Evolutionary conservation across 1,140 invertebrate genomes (phyloP).

Genomic region (Plodia interpunctella): DNA sequence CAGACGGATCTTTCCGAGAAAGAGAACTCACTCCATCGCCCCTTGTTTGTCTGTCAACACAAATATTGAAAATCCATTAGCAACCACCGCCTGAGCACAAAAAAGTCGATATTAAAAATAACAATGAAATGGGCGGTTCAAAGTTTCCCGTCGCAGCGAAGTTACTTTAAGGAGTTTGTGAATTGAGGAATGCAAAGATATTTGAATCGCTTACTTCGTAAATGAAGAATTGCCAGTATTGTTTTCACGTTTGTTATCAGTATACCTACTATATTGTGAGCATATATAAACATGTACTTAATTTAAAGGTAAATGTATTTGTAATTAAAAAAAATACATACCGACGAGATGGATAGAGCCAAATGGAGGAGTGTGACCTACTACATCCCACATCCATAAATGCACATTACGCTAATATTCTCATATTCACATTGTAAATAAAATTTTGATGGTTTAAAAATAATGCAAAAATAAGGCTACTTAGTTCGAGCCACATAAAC

Average conservation of each 20-base stretch:
- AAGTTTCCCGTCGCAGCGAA: conserved; percentile 32
- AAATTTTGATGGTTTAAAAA: no score
- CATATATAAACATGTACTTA: no score
- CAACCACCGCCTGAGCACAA: conserved; percentile 44
- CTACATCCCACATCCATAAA: no score
- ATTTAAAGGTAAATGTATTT: no score
- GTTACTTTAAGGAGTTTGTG: conserved; percentile 36
- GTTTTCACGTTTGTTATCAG: neutral
- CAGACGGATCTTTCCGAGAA: conserved; percentile 28
- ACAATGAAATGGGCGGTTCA: conserved; percentile 43
- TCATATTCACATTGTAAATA: no score
- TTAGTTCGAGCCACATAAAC: no score
- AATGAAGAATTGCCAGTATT: conserved; percentile 2
- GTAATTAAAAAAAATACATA: no score
- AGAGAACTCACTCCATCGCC: conserved; percentile 36
- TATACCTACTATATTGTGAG: no score
- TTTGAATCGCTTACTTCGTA: conserved; percentile 24
- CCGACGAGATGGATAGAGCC: no score
- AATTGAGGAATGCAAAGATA: conserved; percentile 26
- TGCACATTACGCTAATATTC: no score
- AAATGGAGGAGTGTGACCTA: no score
- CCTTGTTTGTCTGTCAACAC: conserved; percentile 61
- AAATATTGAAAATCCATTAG: conserved; percentile 69
- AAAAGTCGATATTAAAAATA: conserved; percentile 61
- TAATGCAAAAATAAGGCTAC: no score